These are phyloP conservation scores for Octopus bimaculoides DNA, from an alignment of 1,140 invertebrate genomes.

Conservation along the genomic window DNA sequence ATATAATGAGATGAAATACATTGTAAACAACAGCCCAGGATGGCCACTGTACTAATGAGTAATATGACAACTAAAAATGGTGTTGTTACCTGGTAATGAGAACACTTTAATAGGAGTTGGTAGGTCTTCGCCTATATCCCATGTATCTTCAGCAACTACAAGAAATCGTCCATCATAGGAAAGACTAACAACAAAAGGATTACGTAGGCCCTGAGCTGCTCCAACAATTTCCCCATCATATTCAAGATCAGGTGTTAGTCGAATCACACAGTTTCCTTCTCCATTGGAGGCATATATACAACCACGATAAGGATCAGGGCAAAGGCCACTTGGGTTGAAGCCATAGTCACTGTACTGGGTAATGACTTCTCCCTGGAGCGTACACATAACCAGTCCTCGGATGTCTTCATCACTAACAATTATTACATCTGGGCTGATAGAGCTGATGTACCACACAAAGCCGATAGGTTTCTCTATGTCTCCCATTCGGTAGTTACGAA, in stretches of 20 bases:
- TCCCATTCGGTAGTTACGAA: background rate
- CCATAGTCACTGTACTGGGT: background rate
- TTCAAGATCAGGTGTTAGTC: background rate
- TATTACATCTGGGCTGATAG: constrained; percentile 5
- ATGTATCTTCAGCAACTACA: constrained; percentile 1
- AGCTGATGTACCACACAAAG: background rate
- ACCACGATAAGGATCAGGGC: background rate
- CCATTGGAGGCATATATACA: background rate
- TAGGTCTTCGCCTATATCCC: constrained; percentile 4
- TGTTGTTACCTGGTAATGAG: background rate
- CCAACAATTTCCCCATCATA: constrained; percentile 1
- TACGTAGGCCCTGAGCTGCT: background rate
- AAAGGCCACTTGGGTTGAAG: background rate
- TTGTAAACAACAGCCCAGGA: too few species aligned
- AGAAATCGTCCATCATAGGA: constrained; percentile 7
- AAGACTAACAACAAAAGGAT: background rate
- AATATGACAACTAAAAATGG: too few species aligned
- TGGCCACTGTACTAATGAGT: too few species aligned
- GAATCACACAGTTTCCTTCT: background rate
- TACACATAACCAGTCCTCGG: background rate
- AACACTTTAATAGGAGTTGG: constrained; percentile 1
- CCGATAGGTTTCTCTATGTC: background rate
- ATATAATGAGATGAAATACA: too few species aligned
- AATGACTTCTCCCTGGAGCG: background rate
- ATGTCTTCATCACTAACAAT: constrained; percentile 4